phyloP scores from a whole-genome alignment of 2,113 vertebrate species.

The Suncus etruscus region DNA sequence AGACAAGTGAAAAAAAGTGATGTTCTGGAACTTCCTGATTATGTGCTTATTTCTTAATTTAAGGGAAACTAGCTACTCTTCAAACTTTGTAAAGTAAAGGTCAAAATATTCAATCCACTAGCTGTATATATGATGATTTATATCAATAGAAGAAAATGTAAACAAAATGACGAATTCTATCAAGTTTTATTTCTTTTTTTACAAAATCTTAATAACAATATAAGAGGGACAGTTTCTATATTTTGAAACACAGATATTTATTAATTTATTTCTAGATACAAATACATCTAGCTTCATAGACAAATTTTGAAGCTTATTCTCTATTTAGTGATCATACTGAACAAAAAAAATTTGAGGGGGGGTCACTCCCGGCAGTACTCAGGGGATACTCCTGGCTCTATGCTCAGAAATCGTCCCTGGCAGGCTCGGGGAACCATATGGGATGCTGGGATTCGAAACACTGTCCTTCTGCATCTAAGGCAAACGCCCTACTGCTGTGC shows the following conservation, averaged over 20 bases:
- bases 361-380: too few relatives aligned
- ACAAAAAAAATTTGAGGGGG: too few relatives aligned
- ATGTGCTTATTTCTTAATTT: not conserved
- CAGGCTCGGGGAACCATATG: too few relatives aligned
- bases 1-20: not conserved
- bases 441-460: too few relatives aligned
- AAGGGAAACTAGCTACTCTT: not conserved
- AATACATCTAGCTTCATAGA: slow-evolving; percentile 74
- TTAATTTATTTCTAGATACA: slow-evolving; percentile 84
- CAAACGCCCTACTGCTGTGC: too few relatives aligned
- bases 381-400: too few relatives aligned
- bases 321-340: slow-evolving; percentile 84
- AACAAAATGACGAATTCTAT: not conserved
- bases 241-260: slow-evolving; percentile 81
- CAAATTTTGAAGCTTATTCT: slow-evolving; percentile 80
- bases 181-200: not conserved
- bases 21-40: not conserved
- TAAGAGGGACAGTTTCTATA: slow-evolving; percentile 49
- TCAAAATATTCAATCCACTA: not conserved
- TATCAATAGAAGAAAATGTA: slow-evolving; percentile 3
- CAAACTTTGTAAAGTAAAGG: not conserved
- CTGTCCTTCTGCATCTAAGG: too few relatives aligned
- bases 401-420: too few relatives aligned
- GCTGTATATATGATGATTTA: not conserved
- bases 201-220: not conserved